Base-by-base conservation (phyloP, 2,888 invertebrate genomes). In the Drosophila nr. fundita region DNA sequence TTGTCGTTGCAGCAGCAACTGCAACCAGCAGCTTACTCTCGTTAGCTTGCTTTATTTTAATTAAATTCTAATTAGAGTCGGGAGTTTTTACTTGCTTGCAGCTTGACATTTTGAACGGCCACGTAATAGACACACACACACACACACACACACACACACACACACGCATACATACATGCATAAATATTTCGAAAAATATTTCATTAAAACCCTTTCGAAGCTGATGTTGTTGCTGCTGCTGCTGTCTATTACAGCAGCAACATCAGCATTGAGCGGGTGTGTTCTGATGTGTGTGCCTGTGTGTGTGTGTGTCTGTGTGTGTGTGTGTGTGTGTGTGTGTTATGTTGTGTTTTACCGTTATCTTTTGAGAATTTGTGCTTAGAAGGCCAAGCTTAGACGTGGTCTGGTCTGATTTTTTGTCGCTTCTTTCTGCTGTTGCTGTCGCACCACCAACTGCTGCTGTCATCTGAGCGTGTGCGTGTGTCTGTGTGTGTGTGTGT, bases 41-140 rank as follows among this genome's bases (percentile, higher is more conserved):
- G 34, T 24, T 36, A n/a, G 49, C 21, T 50, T 63, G 73, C 79
- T 80, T 83, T 83, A 80, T 91, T 91, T 92, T 91, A 91, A 92
- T 91, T 91, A 92, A 91, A 92, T 92, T 92, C 91, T 91, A 92
- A 91, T 92, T 92, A 90, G 82, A 88, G 79, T 76, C 78, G 78
- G 55, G 2, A 88, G 82, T 83, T 80, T 81, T 80, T 55, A 55
- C 55, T 53, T 32, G 62, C 72, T 57, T 80, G 89, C 83, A 88
- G 73, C 80, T 90, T 90, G 90, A 90, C 87, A 87, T 90, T 91
- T 86, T 77, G 87, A 82, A 84, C 80, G 74, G 74, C 77, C 82
- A 82, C 76, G 83, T 82, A 90, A 83, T 82, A 89, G 78, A 88
- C 82, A 87, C 69, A 76, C 73, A 67, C 64, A 29, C 45, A 57